phyloP scores from a whole-genome alignment of 1,140 invertebrate genomes.

The Neodiprion pinetum region DNA sequence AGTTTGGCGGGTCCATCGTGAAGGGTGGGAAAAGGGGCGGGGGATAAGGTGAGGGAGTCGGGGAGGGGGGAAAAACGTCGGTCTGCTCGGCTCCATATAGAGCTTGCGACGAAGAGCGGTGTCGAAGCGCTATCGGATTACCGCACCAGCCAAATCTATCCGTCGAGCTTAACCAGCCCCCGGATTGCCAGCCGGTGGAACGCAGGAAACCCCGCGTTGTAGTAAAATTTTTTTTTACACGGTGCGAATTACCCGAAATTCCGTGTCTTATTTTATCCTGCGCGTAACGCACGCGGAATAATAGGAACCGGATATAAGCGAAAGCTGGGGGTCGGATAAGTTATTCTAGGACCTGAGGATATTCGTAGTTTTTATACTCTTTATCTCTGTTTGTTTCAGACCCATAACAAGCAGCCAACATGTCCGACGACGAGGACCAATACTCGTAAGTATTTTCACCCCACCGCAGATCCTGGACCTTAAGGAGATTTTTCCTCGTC shows the following conservation, averaged over 20 bases:
- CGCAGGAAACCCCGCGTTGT: no score
- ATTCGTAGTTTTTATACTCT: slow-evolving; percentile 19
- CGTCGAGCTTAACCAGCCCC: neutral
- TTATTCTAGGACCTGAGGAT: no score
- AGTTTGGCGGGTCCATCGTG: neutral
- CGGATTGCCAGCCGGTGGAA: no score
- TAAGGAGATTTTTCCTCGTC: no score
- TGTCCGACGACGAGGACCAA: slow-evolving; percentile 64
- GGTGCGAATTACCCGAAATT: no score
- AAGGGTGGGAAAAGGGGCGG: slow-evolving; percentile 23
- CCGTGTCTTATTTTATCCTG: no score
- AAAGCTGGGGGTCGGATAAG: no score
- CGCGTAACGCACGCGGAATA: no score
- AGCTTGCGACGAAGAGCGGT: slow-evolving; percentile 52
- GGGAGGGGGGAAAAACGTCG: slow-evolving; percentile 28
- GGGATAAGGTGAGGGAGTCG: slow-evolving; percentile 38
- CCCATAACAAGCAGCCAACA: slow-evolving; percentile 52
- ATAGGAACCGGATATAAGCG: no score
- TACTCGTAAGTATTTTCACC: slow-evolving; percentile 59
- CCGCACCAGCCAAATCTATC: slow-evolving; percentile 22
- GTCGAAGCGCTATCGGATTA: slow-evolving; percentile 54
- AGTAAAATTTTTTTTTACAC: no score
- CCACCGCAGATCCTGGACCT: no score
- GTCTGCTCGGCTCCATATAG: slow-evolving; percentile 56
- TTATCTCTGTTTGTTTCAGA: slow-evolving; percentile 47